Evolutionary conservation across 2,113 vertebrate species (phyloP), one percentile per base, ranked within the genome.

Genomic region (Toxotes chatareus): DNA sequence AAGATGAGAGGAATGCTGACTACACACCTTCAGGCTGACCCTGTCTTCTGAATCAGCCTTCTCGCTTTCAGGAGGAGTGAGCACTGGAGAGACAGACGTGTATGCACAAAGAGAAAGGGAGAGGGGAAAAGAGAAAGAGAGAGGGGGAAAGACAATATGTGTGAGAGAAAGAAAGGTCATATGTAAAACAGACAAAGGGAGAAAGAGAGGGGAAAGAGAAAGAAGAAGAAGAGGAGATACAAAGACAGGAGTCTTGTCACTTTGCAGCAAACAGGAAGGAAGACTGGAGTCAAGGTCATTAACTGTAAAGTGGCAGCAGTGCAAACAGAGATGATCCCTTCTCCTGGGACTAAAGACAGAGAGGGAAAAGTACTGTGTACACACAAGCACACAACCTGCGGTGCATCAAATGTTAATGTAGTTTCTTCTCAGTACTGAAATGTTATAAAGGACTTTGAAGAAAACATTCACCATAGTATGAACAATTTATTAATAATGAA

Each of bases 21-120:
- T 80, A 82, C 82, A 76, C 73, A 95, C 94, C 93, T 95, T 95
- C 79, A 95, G 86, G 61, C 93, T 94, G 89, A 93, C 89, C 81
- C 93, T 91, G 82, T 95, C 94, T 89, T 95, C 94, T 60, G 93
- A 92, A 91, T 93, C 93, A 57, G 93, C 91, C 89, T 94, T 95
- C 90, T 96, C 94, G 34, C 91, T 94, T 86, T 95, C 94, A 84
- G 93, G 88, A 80, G 93, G 93, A 16, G 93, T 94, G 84, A 94
- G 91, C 91, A 93, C 93, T 94, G 82, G 66, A 90, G 61, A 88
- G 59, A 73, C 67, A 55, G 69, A 80, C 9, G 64, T 42, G 68
- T 14, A 57, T n/a, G 86, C 47, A 60, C 14, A 70, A 11, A 86
- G 23, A 71, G 23, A 84, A 8, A 51, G 44, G 27, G 21, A 73